Percentiles rank a stretch among this genome's conserved stretches.
phyloP scores from a whole-genome alignment of 92 coral and sea anemone genomes.

The Epizoanthus rinbou region DNA sequence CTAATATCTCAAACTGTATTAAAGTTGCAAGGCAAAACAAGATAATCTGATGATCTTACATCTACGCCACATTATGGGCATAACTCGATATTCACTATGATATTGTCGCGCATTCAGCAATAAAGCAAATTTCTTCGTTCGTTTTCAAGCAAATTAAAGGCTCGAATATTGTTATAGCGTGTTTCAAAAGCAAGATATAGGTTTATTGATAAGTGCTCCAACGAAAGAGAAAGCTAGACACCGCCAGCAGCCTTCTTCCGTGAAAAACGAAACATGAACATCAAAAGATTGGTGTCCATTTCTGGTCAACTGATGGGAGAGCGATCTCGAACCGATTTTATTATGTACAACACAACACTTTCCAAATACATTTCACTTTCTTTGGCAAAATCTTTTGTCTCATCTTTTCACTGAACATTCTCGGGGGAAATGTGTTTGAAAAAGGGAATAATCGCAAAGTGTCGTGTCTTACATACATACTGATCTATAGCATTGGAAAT shows the following conservation, averaged over 20 bases:
- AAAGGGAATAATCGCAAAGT: background rate
- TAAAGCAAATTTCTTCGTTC: too few species aligned
- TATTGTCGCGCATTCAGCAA: too few species aligned
- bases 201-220: background rate
- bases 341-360: background rate
- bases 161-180: too few species aligned
- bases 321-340: background rate
- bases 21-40: too few species aligned
- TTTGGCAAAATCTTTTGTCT: background rate
- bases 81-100: too few species aligned
- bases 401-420: background rate
- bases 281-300: background rate
- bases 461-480: background rate
- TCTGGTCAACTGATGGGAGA: background rate
- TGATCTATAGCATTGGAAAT: background rate
- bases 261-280: constrained; percentile 18
- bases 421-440: background rate
- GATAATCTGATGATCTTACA: too few species aligned
- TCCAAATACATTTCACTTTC: background rate
- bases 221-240: background rate
- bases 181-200: background rate
- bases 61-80: too few species aligned
- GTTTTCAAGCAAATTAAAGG: too few species aligned
- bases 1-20: too few species aligned
- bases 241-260: background rate